phyloP scores from a whole-genome alignment of 2,113 vertebrate species.

The Xenopus laevis region DNA sequence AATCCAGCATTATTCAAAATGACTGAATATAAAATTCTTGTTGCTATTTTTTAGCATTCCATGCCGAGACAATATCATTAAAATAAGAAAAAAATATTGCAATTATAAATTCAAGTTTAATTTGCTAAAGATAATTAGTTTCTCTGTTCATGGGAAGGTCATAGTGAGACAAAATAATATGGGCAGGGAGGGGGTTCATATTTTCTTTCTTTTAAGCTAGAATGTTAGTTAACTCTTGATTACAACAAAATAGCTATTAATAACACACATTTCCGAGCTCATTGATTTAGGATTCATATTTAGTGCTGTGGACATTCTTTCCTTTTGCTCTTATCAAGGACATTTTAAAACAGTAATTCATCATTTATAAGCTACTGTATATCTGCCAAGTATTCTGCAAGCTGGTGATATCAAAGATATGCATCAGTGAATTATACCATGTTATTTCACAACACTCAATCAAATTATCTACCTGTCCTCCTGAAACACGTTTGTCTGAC shows the following conservation, averaged over 20 bases:
- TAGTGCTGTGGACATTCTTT: constrained; percentile 15
- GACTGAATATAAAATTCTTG: too few relatives aligned
- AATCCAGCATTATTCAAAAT: too few relatives aligned
- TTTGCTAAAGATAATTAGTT: too few relatives aligned
- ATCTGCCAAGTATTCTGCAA: constrained; percentile 35
- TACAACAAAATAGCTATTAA: constrained; percentile 25
- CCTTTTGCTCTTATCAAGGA: constrained; percentile 30
- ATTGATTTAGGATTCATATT: constrained; percentile 31
- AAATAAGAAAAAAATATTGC: too few relatives aligned
- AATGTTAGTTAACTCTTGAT: too few relatives aligned
- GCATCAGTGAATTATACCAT: constrained; percentile 32
- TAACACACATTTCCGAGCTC: constrained; percentile 20
- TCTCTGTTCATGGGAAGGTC: too few relatives aligned
- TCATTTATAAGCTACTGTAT: constrained; percentile 27
- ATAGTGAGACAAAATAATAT: too few relatives aligned
- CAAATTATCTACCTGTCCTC: constrained; percentile 17
- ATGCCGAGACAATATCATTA: too few relatives aligned
- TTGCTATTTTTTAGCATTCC: too few relatives aligned
- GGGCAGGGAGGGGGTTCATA: too few relatives aligned
- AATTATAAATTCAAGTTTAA: too few relatives aligned
- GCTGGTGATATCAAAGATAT: constrained; percentile 42
- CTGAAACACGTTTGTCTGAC: not conserved
- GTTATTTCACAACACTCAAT: constrained; percentile 18
- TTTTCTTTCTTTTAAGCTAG: too few relatives aligned
- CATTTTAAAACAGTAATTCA: constrained; percentile 35